These are phyloP conservation scores for Stomatorhinus ivindoensis DNA, from an alignment of 2,113 vertebrate species.

Conservation along the genomic window DNA sequence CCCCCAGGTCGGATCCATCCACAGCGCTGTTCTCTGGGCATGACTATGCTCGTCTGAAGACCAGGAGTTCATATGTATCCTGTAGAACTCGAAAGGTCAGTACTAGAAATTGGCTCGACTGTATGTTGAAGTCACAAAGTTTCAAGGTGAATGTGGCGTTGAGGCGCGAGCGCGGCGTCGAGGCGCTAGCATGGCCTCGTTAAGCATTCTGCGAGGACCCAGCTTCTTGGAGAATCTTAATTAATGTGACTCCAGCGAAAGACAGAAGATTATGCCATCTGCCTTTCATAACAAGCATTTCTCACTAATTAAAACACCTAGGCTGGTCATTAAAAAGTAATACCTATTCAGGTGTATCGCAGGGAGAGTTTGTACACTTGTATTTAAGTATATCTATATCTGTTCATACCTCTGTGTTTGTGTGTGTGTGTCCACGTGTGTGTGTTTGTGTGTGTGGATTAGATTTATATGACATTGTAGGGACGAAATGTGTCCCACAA, in stretches of 20 bases:
- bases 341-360: constrained; percentile 51
- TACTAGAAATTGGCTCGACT: constrained; percentile 40
- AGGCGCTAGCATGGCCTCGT: constrained; percentile 66
- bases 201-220: constrained; percentile 67
- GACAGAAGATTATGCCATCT: constrained; percentile 74
- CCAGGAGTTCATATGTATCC: constrained; percentile 23
- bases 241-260: constrained; percentile 81
- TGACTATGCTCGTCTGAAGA: constrained; percentile 34
- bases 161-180: constrained; percentile 58
- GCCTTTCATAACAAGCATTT: constrained; percentile 71
- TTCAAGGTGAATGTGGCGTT: constrained; percentile 63
- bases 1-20: constrained; percentile 25
- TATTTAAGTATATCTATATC: constrained; percentile 42
- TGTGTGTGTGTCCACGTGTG: constrained; percentile 7
- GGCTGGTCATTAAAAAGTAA: constrained; percentile 68
- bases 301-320: constrained; percentile 79
- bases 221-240: constrained; percentile 76
- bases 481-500: too few species aligned
- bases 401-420: constrained; percentile 17
- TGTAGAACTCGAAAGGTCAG: constrained; percentile 32
- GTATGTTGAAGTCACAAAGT: constrained; percentile 42
- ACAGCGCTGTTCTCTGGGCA: constrained; percentile 24
- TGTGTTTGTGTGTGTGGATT: constrained; percentile 8
- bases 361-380: constrained; percentile 48
- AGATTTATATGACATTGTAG: too few species aligned